phyloP scores from a whole-genome alignment of 2,888 invertebrate genomes.

The Selenia dentaria region DNA sequence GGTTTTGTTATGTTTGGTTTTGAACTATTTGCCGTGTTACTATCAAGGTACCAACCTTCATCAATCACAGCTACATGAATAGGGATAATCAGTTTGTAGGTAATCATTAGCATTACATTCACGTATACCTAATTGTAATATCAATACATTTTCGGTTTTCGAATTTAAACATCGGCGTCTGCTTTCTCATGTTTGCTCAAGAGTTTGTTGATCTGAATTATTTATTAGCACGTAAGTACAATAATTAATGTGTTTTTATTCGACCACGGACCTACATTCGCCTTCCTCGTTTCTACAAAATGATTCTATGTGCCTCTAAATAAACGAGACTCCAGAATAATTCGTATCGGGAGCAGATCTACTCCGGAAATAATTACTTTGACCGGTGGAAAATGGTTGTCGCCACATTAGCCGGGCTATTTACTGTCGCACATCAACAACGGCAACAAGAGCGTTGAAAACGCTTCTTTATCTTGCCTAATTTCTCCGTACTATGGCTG shows the following conservation, averaged over 20 bases:
- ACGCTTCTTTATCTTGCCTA: conserved; percentile 32
- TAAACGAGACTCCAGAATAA: conserved; percentile 22
- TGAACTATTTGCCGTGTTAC: too few species aligned
- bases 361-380: conserved; percentile 34
- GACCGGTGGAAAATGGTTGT: conserved; percentile 22
- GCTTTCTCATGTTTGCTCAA: conserved; percentile 4
- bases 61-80: too few species aligned
- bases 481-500: conserved; percentile 47
- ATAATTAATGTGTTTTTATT: conserved; percentile 24
- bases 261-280: conserved; percentile 17
- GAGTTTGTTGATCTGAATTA: conserved; percentile 22
- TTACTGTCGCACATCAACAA: conserved; percentile 27
- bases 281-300: conserved; percentile 28
- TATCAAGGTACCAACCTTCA: too few species aligned
- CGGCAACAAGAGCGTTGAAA: conserved; percentile 33
- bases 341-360: conserved; percentile 23
- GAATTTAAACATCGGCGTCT: too few species aligned
- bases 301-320: conserved; percentile 25
- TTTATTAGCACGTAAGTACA: conserved; percentile 11
- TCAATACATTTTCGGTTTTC: too few species aligned
- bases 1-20: too few species aligned
- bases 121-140: too few species aligned
- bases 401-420: conserved; percentile 28
- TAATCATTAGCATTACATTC: too few species aligned
- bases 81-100: too few species aligned